These are phyloP conservation scores for Scatophagus argus DNA, from an alignment of 2,113 vertebrate genomes.

Conservation along the genomic window DNA sequence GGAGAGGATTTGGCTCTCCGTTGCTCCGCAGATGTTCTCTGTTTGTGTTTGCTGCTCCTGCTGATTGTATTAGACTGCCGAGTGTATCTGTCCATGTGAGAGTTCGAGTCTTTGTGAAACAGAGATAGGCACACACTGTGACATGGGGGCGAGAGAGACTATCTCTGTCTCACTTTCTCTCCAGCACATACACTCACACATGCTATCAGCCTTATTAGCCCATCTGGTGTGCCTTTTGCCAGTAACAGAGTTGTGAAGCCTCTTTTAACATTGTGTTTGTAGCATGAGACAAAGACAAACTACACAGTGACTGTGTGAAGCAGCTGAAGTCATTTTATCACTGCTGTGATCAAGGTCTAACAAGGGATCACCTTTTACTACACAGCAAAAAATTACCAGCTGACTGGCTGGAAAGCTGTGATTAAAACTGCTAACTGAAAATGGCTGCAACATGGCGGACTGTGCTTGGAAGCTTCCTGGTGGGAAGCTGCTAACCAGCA, in stretches of 20 bases:
- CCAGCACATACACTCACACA: constrained; percentile 12
- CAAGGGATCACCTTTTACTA: constrained; percentile 22
- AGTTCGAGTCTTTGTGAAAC: constrained; percentile 31
- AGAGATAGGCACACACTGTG: constrained; percentile 17
- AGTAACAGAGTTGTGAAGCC: constrained; percentile 37
- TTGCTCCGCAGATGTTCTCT: constrained; percentile 72
- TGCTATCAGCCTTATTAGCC: constrained; percentile 39
- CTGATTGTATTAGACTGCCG: constrained; percentile 54
- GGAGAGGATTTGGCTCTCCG: constrained; percentile 61
- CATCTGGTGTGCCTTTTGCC: constrained; percentile 65
- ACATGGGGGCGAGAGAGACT: constrained; percentile 17
- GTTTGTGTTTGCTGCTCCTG: constrained; percentile 60
- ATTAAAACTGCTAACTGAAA: constrained; percentile 31
- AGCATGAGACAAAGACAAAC: constrained; percentile 34
- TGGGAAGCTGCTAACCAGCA: neutral
- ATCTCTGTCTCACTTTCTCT: neutral
- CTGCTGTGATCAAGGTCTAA: constrained; percentile 35
- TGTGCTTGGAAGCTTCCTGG: neutral
- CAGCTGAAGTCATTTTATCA: constrained; percentile 29
- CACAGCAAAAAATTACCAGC: neutral
- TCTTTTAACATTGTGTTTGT: constrained; percentile 41
- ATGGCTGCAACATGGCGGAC: neutral
- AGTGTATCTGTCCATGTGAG: constrained; percentile 21
- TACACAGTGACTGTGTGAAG: constrained; percentile 3
- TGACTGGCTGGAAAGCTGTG: constrained; percentile 18